Evolutionary conservation across 2,888 invertebrate genomes (phyloP), one percentile per base, ranked within the genome.

Genomic region (Caenorhabditis japonica): DNA sequence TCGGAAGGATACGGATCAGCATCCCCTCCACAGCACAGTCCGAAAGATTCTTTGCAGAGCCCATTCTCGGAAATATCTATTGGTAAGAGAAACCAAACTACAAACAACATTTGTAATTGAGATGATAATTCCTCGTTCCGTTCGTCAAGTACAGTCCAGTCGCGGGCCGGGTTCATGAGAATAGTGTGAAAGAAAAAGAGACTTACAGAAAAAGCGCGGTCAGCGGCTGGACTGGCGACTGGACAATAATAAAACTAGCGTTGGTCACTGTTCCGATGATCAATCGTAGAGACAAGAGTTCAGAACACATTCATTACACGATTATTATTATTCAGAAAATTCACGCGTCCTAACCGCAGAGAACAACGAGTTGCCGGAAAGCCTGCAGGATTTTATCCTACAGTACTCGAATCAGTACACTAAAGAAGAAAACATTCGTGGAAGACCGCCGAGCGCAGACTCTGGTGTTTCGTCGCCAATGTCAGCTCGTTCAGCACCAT

Each of bases 351-450:
- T 58, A 36, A 56, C 66, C 21, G 51, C 66, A n/a, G 62, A 68
- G 19, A 61, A 73, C 38, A 66, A 73, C 44, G 86, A 84, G 51
- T 74, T 87, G 46, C 87, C 87, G 12, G 87, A 87, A 33, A 81
- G 78, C 33, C 77, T 87, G 33, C 83, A 83, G 30, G 87, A 87
- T 64, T 87, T 87, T 75, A 88, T 87, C 47, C 70, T 87, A 21
- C 79, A 82, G 53, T 87, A 87, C 68, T 87, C 87, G 7, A 84
- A 70, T 78, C 74, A 76, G 56, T 77, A 74, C 60, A 66, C 56
- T 15, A 73, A 60, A 38, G 76, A 75, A 17, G 77, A 74, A n/a
- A 72, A 41, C 19, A 25, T 39, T 12, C 25, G 44, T 2, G 56
- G 21, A 36, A 77, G 83, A 12, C 82, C 83, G 2, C 59, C 73